Percentiles rank a stretch among this genome's conserved stretches.
phyloP scores from a whole-genome alignment of 2,113 vertebrate species.

The Erythrolamprus reginae region DNA sequence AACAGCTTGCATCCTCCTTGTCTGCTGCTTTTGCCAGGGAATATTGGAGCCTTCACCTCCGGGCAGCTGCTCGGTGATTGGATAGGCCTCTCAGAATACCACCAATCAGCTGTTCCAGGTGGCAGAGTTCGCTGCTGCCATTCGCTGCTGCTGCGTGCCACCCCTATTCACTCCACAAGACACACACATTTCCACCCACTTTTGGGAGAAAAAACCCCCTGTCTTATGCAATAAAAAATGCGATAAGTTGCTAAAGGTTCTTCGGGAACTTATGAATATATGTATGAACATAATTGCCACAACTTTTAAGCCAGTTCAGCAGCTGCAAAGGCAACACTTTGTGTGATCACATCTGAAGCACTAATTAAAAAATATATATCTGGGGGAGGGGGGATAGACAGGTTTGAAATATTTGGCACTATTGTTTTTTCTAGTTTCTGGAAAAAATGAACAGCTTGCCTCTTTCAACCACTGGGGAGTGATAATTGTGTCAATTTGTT shows the following conservation, averaged over 20 bases:
- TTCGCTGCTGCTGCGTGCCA: too few species aligned
- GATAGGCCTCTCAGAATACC: too few species aligned
- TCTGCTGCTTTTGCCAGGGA: too few species aligned
- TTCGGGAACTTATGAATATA: background rate
- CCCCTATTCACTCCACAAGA: too few species aligned
- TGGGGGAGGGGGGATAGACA: background rate
- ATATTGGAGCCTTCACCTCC: too few species aligned
- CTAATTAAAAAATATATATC: background rate
- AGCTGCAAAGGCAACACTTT: background rate
- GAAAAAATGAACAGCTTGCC: background rate
- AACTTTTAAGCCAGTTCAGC: background rate
- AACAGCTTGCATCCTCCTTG: too few species aligned
- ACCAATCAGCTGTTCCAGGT: too few species aligned
- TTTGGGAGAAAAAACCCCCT: too few species aligned
- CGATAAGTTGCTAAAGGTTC: background rate
- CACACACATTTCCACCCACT: too few species aligned
- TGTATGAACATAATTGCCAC: background rate
- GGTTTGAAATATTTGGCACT: background rate
- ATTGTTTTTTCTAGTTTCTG: background rate
- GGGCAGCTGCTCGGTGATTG: too few species aligned
- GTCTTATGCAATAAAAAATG: too few species aligned
- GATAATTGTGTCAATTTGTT: background rate
- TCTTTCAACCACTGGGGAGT: background rate
- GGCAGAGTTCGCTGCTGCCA: too few species aligned
- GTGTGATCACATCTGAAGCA: background rate